A percentile compares a stretch with the other conserved stretches of the same genome.
Evolutionary conservation across 2,113 vertebrate species (phyloP).

Genomic region (Chaetodon auriga): DNA sequence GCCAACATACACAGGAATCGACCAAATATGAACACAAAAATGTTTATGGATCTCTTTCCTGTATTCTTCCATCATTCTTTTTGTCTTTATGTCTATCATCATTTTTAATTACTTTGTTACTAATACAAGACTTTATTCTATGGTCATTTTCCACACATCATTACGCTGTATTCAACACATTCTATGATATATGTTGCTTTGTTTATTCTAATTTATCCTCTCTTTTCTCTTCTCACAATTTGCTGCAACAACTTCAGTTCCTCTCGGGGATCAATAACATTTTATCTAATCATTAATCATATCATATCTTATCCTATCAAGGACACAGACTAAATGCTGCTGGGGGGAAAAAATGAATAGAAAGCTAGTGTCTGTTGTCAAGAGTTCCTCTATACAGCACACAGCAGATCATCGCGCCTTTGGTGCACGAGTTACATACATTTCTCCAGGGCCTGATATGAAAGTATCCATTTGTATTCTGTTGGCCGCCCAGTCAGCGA

Average conservation of each 20-base stretch:
- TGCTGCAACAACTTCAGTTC: slow-evolving; percentile 4
- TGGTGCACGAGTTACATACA: slow-evolving; percentile 44
- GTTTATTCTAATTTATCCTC: background rate
- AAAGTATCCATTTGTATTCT: slow-evolving; percentile 67
- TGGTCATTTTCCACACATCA: background rate
- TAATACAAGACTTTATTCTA: background rate
- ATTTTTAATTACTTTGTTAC: background rate
- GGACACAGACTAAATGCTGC: slow-evolving; percentile 35
- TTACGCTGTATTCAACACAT: background rate
- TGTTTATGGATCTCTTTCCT: background rate
- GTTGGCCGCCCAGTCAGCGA: slow-evolving; percentile 30
- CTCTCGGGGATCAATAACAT: slow-evolving; percentile 34
- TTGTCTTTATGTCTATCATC: background rate
- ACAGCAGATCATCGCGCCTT: slow-evolving; percentile 42
- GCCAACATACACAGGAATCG: background rate
- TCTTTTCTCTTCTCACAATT: background rate
- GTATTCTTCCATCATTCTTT: background rate
- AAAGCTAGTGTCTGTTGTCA: slow-evolving; percentile 35
- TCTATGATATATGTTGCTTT: background rate
- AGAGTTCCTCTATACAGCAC: slow-evolving; percentile 28
- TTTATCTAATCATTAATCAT: slow-evolving; percentile 44
- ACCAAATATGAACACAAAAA: background rate
- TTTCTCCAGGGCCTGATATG: slow-evolving; percentile 56
- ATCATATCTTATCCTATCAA: slow-evolving; percentile 20
- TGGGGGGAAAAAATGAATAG: slow-evolving; percentile 15